Percentiles rank a stretch among this genome's conserved stretches.
These are phyloP conservation scores for Tor tambroides DNA, from an alignment of 2,113 vertebrate genomes.

Conservation along the genomic window DNA sequence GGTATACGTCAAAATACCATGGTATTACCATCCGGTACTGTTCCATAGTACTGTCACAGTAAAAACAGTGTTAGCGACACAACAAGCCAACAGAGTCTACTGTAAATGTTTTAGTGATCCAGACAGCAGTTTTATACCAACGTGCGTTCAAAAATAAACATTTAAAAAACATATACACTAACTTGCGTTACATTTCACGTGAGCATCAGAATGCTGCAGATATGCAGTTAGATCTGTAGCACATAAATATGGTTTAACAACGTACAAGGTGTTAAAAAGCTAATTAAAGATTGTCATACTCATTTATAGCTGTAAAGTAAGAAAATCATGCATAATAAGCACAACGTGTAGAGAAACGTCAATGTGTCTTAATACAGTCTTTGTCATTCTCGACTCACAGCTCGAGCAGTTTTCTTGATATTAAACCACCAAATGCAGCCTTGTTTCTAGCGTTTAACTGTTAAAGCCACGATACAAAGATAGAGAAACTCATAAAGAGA, in stretches of 20 bases:
- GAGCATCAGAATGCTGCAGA: background rate
- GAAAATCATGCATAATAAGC: background rate
- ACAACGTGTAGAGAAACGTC: background rate
- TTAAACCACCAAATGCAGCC: background rate
- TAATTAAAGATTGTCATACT: background rate
- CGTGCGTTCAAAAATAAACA: background rate
- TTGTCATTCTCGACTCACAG: background rate
- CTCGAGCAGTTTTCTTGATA: background rate
- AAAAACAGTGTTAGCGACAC: background rate
- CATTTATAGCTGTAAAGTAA: background rate
- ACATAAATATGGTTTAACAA: background rate
- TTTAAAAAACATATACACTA: background rate
- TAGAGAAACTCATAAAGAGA: background rate
- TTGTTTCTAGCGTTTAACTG: background rate
- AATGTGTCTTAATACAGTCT: background rate
- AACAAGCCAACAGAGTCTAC: background rate
- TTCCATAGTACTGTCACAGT: background rate
- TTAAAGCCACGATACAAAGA: background rate
- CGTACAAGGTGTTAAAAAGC: no score
- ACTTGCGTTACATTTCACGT: background rate
- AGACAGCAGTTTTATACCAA: background rate
- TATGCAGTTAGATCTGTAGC: background rate
- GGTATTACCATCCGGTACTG: background rate
- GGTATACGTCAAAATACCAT: background rate
- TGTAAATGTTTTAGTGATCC: background rate